A percentile compares a stretch with the other conserved stretches of the same genome.
Conservation (phyloP, 1,140 invertebrate species). For the Luehdorfia chinensis region DNA sequence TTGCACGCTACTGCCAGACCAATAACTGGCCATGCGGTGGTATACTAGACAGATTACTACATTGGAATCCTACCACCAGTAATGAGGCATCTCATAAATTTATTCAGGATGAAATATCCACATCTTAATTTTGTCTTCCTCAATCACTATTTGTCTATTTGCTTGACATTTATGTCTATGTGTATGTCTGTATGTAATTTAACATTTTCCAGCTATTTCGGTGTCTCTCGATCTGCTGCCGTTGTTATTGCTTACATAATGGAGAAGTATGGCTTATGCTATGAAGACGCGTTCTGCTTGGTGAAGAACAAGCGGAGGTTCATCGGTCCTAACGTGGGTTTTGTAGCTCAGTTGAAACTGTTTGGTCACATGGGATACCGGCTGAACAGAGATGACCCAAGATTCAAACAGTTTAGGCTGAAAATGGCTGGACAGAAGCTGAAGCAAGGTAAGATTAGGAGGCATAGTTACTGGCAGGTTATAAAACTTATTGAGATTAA, state of each 20-base stretch:
- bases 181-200: too few relatives aligned
- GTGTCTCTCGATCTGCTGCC: constrained; percentile 90
- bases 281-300: constrained; percentile 83
- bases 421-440: constrained; percentile 88
- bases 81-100: too few relatives aligned
- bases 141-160: too few relatives aligned
- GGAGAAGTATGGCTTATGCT: constrained; percentile 86
- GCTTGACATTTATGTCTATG: too few relatives aligned
- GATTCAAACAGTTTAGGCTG: constrained; percentile 87
- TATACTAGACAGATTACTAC: too few relatives aligned
- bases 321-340: constrained; percentile 85
- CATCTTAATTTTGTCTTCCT: too few relatives aligned
- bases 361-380: constrained; percentile 86
- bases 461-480: too few relatives aligned
- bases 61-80: too few relatives aligned
- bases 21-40: too few relatives aligned
- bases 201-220: constrained; percentile 82
- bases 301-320: constrained; percentile 82
- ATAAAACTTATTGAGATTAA: too few relatives aligned
- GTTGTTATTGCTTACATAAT: constrained; percentile 91
- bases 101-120: too few relatives aligned
- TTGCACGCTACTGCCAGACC: too few relatives aligned
- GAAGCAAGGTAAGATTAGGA: constrained; percentile 80
- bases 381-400: constrained; percentile 83
- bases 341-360: constrained; percentile 85